These are phyloP conservation scores for Rhingia campestris DNA, from an alignment of 2,888 invertebrate species.

Conservation along the genomic window DNA sequence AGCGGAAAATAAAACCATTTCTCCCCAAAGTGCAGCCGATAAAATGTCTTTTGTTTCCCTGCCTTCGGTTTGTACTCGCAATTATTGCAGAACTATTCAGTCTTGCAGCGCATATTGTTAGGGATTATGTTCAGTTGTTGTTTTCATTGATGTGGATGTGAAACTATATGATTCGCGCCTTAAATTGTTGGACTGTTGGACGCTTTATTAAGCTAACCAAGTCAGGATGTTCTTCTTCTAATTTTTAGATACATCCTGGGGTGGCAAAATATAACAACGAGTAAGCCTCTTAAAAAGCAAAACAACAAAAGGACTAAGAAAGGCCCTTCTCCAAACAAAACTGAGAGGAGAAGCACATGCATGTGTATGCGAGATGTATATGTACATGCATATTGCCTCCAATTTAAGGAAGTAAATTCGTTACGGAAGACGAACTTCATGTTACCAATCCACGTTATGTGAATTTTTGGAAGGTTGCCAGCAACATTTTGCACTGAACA, in stretches of 20 bases:
- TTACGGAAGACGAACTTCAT: slow-evolving; percentile 58
- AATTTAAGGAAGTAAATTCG: slow-evolving; percentile 68
- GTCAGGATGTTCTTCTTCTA: neutral
- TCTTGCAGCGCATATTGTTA: neutral
- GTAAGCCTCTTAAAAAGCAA: slow-evolving; percentile 1
- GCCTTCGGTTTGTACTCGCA: neutral
- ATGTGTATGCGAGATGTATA: neutral
- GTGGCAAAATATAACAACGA: slow-evolving; percentile 2
- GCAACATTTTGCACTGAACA: slow-evolving; percentile 32
- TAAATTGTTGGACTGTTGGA: neutral
- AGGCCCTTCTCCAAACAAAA: neutral
- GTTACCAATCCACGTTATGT: slow-evolving; percentile 47
- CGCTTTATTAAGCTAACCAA: neutral
- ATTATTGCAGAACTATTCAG: neutral
- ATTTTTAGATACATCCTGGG: neutral
- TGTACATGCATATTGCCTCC: slow-evolving; percentile 40
- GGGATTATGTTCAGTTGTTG: neutral
- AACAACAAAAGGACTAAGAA: neutral
- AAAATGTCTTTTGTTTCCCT: neutral
- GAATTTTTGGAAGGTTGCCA: slow-evolving; percentile 64
- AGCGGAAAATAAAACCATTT: neutral
- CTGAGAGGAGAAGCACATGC: neutral
- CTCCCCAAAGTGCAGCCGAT: neutral
- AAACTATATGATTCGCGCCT: neutral
- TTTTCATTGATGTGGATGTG: neutral